These are phyloP conservation scores for Strigops habroptila DNA, from an alignment of 2,113 vertebrate species.

Conservation along the genomic window DNA sequence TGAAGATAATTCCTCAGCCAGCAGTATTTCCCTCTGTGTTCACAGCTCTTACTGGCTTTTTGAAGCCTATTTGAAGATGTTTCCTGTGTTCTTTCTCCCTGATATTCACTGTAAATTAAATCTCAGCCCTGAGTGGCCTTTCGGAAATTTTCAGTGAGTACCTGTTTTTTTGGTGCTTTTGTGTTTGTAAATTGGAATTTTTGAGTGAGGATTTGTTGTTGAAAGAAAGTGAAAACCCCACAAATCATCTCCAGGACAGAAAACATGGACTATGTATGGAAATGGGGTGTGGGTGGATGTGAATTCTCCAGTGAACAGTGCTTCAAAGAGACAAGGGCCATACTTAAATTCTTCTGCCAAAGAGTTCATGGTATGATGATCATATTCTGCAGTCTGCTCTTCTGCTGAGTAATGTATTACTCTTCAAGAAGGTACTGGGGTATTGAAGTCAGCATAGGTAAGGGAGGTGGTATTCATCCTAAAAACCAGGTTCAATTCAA, in stretches of 20 bases:
- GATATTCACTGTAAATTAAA: background rate
- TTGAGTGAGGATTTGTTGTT: background rate
- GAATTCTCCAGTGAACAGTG: background rate
- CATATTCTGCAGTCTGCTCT: background rate
- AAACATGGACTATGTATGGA: background rate
- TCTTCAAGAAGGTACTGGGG: background rate
- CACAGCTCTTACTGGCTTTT: background rate
- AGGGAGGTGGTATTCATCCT: background rate
- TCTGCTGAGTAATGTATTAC: background rate
- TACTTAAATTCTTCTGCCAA: background rate
- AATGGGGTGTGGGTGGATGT: fast-evolving
- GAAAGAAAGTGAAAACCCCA: background rate
- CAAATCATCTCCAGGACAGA: background rate
- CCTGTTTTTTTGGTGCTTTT: background rate
- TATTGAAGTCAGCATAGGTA: background rate
- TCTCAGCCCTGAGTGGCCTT: background rate
- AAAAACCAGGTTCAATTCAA: background rate
- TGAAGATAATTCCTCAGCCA: background rate
- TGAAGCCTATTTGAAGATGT: background rate
- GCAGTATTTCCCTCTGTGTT: background rate
- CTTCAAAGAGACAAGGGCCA: background rate
- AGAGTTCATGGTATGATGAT: background rate
- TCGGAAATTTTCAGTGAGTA: background rate
- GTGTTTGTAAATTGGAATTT: background rate
- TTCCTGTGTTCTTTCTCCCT: background rate